phyloP scores from a whole-genome alignment of 2,888 invertebrate genomes.

The Ophioninae sp. region DNA sequence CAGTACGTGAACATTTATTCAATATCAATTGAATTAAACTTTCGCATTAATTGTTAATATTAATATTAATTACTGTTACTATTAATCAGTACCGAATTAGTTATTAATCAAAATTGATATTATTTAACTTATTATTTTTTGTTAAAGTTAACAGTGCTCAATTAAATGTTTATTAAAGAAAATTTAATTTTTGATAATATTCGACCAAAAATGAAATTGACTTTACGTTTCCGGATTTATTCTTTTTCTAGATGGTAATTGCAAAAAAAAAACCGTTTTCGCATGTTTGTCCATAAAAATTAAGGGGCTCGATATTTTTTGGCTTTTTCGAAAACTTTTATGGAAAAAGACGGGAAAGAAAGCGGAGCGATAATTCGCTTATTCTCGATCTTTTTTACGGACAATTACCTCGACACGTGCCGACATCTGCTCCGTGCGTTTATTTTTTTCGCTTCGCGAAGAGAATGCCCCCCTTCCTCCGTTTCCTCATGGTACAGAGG shows the following conservation, averaged over 20 bases:
- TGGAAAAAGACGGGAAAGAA: conserved; percentile 19
- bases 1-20: too few species aligned
- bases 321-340: conserved; percentile 28
- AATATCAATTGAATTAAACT: too few species aligned
- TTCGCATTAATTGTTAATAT: too few species aligned
- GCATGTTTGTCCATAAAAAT: background rate
- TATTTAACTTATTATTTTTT: too few species aligned
- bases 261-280: too few species aligned
- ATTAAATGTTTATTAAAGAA: too few species aligned
- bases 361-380: background rate
- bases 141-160: too few species aligned
- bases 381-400: background rate
- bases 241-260: too few species aligned
- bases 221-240: background rate
- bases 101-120: too few species aligned
- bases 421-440: conserved; percentile 20
- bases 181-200: too few species aligned
- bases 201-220: background rate
- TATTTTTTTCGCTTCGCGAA: conserved; percentile 46
- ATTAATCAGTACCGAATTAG: too few species aligned
- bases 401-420: conserved; percentile 36
- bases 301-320: background rate
- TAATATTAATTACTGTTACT: too few species aligned
- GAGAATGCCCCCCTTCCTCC: background rate
- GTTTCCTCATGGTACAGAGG: background rate